Conservation (phyloP, 2,888 invertebrate genomes). For the Hybos culiciformis region DNA sequence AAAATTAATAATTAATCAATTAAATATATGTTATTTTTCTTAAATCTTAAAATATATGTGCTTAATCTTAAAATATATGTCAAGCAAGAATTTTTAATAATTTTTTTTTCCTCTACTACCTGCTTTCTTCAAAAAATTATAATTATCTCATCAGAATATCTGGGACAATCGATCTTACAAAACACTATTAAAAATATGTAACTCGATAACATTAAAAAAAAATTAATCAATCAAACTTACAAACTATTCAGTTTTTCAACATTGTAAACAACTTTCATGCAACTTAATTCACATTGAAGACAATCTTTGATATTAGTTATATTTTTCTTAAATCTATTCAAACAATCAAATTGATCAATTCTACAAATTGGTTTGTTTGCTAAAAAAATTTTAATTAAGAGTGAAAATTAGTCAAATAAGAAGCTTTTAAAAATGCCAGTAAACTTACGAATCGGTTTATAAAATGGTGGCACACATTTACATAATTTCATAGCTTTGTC, state of each 20-base stretch:
- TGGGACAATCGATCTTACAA: too few species aligned
- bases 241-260: constrained; percentile 56
- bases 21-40: background rate
- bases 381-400: constrained; percentile 14
- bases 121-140: too few species aligned
- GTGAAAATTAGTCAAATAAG: background rate
- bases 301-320: constrained; percentile 49
- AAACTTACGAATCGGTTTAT: constrained; percentile 43
- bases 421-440: background rate
- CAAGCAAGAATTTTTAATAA: background rate
- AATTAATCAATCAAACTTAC: constrained; percentile 34
- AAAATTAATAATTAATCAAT: background rate
- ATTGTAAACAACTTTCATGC: constrained; percentile 61
- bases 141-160: too few species aligned
- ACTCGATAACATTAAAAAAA: too few species aligned
- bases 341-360: constrained; percentile 44
- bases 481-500: constrained; percentile 46
- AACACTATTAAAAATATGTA: too few species aligned
- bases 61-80: background rate
- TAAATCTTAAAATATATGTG: background rate
- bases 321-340: constrained; percentile 38
- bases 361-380: constrained; percentile 45
- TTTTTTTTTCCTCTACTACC: too few species aligned
- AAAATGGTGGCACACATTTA: constrained; percentile 59
- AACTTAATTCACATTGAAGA: constrained; percentile 52